Conservation (phyloP, 2,797 vertebrate genomes). For the Phrynocephalus guinanensis region DNA sequence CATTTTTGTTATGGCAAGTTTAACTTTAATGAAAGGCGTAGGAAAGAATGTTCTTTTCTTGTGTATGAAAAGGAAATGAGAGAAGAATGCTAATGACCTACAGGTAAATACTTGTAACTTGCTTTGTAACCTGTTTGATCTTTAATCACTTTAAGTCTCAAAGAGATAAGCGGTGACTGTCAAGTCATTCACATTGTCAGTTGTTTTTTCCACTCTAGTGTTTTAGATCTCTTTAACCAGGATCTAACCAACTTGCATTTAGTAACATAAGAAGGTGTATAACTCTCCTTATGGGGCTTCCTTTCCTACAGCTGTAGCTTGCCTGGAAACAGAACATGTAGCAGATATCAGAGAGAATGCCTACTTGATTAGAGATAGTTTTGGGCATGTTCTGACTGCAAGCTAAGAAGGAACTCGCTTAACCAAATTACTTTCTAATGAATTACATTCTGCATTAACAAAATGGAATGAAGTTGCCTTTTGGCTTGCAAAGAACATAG, state of each 20-base stretch:
- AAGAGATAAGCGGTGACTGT: not conserved
- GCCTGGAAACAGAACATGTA: not conserved
- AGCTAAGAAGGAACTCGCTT: too few relatives aligned
- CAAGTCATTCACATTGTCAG: constrained; percentile 10
- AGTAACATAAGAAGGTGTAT: not conserved
- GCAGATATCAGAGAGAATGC: not conserved
- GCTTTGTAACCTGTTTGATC: not conserved
- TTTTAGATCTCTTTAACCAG: not conserved
- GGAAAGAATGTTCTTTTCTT: constrained; percentile 19
- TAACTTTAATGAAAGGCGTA: constrained; percentile 23
- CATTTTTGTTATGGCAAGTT: constrained; percentile 24
- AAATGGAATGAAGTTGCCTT: too few relatives aligned
- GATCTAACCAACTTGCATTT: not conserved
- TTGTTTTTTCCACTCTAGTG: not conserved
- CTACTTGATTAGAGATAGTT: too few relatives aligned
- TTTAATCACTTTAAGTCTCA: not conserved
- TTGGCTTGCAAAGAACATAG: too few relatives aligned
- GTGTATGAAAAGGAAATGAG: not conserved
- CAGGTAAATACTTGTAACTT: constrained; percentile 14
- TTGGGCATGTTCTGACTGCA: too few relatives aligned
- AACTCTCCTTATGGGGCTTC: not conserved
- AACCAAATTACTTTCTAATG: too few relatives aligned
- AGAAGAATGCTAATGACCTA: constrained; percentile 17
- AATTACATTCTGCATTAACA: too few relatives aligned
- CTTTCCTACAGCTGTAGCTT: not conserved